Percentiles rank a stretch among this genome's conserved stretches.
Conservation (phyloP, 1,140 invertebrate genomes). For the Achatina immaculata region DNA sequence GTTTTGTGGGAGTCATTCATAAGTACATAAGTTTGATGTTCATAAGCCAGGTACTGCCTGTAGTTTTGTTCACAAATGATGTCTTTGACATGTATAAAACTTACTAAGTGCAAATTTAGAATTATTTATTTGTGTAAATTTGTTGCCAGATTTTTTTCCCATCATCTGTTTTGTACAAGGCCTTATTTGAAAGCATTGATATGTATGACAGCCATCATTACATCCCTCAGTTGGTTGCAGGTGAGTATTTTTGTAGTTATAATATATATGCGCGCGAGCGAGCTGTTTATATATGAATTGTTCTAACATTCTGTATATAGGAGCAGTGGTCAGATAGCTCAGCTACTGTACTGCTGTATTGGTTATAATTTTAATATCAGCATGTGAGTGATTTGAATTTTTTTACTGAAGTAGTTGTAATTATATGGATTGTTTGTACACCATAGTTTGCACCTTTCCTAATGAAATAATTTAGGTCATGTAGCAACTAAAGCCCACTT, state of each 20-base stretch:
- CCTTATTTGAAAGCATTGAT: neutral
- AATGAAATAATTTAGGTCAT: no score
- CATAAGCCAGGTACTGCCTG: neutral
- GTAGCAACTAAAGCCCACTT: no score
- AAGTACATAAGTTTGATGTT: neutral
- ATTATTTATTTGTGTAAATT: neutral
- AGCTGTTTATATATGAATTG: neutral
- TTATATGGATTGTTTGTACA: no score
- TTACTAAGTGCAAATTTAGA: neutral
- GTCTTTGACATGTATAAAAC: neutral
- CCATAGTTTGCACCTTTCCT: no score
- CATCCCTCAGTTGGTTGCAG: neutral
- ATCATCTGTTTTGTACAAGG: neutral
- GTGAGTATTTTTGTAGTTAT: neutral
- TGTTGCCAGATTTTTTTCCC: conserved; percentile 2
- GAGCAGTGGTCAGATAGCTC: neutral
- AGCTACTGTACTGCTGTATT: neutral
- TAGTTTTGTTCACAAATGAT: neutral
- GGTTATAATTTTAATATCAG: neutral
- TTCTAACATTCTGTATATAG: neutral
- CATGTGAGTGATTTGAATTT: neutral
- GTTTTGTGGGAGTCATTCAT: neutral
- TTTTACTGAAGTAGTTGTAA: neutral
- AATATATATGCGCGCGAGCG: neutral
- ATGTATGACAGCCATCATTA: conserved; percentile 11